These are phyloP conservation scores for Cosmorhoe ocellata DNA, from an alignment of 2,888 invertebrate genomes.

Conservation along the genomic window DNA sequence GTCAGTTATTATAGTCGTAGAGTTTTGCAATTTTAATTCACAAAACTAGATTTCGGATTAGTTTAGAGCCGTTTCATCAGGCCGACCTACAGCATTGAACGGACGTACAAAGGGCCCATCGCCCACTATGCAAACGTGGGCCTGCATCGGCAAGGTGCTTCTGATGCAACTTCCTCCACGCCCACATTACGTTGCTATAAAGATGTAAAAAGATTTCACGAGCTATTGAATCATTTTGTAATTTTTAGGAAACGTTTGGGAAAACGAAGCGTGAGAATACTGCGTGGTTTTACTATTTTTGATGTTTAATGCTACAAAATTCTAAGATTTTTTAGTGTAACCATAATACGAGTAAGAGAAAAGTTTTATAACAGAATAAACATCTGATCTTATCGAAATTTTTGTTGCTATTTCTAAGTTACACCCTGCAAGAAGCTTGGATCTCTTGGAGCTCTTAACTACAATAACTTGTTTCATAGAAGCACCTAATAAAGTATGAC, in stretches of 20 bases:
- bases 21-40: no score
- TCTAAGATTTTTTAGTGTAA: neutral
- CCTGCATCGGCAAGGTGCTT: conserved; percentile 50
- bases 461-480: conserved; percentile 5
- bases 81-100: conserved; percentile 11
- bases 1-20: no score
- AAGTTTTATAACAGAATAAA: no score
- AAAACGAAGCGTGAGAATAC: conserved; percentile 15
- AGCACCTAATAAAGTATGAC: conserved; percentile 15
- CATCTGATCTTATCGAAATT: no score
- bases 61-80: conserved; percentile 8
- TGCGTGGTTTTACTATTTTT: neutral
- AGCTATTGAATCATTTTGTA: conserved; percentile 13
- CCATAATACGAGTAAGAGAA: no score
- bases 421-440: no score
- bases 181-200: conserved; percentile 53
- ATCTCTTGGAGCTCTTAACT: no score
- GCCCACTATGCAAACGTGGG: conserved; percentile 55
- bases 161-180: conserved; percentile 72
- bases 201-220: conserved; percentile 36
- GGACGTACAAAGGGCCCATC: conserved; percentile 53
- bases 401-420: no score
- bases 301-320: neutral
- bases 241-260: conserved; percentile 8
- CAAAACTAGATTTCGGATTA: neutral